Conservation (phyloP, 2,797 vertebrate species). For the Cossypha polioptera region DNA sequence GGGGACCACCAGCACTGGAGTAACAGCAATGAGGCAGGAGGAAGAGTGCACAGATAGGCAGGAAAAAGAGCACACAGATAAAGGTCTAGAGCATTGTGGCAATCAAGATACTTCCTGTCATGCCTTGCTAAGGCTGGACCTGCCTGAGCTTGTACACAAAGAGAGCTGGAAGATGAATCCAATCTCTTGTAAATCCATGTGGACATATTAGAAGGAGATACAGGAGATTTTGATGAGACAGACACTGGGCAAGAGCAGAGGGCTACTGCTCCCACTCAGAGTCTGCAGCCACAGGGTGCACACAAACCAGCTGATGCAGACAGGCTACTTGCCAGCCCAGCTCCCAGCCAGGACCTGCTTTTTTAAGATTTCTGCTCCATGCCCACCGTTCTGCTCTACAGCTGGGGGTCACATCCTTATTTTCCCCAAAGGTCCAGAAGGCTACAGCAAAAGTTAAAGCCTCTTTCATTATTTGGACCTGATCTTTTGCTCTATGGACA, state of each 20-base stretch:
- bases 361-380: neutral
- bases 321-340: neutral
- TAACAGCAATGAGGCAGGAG: neutral
- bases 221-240: neutral
- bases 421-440: accelerated
- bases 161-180: neutral
- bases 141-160: neutral
- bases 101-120: neutral
- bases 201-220: neutral
- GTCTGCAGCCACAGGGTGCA: neutral
- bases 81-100: neutral
- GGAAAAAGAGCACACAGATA: neutral
- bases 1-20: neutral
- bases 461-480: neutral
- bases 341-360: neutral
- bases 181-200: neutral
- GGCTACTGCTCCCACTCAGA: neutral
- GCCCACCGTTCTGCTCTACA: neutral
- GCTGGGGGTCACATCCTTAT: neutral
- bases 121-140: neutral
- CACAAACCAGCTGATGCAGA: accelerated
- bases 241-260: neutral
- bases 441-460: neutral
- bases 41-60: neutral
- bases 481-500: neutral